Evolutionary conservation across 2,797 vertebrate species (phyloP), one percentile per base, ranked within the genome.

Genomic region (Nannoperca obscura): DNA sequence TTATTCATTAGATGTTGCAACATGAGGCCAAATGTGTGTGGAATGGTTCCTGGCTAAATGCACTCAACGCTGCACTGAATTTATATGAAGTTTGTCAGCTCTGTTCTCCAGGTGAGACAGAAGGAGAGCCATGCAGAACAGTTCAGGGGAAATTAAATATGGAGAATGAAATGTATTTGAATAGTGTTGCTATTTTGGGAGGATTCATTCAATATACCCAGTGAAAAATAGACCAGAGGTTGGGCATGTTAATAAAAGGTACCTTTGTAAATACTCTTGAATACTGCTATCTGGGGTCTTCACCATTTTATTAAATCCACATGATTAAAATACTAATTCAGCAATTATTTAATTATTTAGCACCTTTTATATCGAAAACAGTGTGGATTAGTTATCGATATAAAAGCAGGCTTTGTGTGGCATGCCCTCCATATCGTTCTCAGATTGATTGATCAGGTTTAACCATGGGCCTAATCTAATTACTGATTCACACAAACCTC

Each of bases 381-480:
- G 47, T 74, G 80, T 81, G 13, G n/a, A 70, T 82, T 81, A 72
- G 13, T 22, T 38, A 46, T 75, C 17, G 58, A 34, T 27, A 50
- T n/a, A 36, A 58, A 44, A 61, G 36, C 66, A 59, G 59, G 27
- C 68, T 42, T 54, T 66, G 71, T 57, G 70, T 44, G 57, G n/a
- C 49, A n/a, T 57, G 53, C 55, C 64, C 71, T 67, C 34, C 78
- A 36, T 3, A 32, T 84, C 36, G 58, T 55, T 58, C 64, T 74
- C 72, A 76, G 60, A 47, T 8, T 83, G 82, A 84, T 52, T 86
- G 77, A 88, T 87, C 72, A 24, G 19, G 32, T 86, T 83, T 74
- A 75, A 60, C 71, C 74, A 27, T 73, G 55, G 66, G 82, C 71
- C 58, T 52, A 54, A n/a, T 77, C 47, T 76, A 57, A 75, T 85